Evolutionary conservation across 2,888 invertebrate species (phyloP), one percentile per base, ranked within the genome.

Genomic region (Steromphala cineraria): DNA sequence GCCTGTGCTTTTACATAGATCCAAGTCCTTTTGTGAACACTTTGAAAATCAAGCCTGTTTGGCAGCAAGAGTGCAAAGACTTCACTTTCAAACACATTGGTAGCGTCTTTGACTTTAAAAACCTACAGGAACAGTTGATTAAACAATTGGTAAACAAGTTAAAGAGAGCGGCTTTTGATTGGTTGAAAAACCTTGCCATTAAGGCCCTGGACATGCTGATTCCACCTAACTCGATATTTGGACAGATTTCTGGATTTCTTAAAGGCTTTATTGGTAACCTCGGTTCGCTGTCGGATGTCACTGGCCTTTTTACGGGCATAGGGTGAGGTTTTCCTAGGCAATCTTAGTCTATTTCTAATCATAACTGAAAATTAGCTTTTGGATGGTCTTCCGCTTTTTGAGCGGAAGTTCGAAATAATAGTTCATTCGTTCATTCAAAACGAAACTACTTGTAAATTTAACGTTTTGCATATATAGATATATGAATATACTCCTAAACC

Each of bases 21-120:
- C 89, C 89, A 0, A 83, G 85, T 0, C 83, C 85, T 13, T 89
- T 84, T 80, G 76, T 88, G 3, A 87, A 88, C 28, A 76, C 84
- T 53, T 67, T 85, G 28, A 81, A 87, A 52, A 87, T 88, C 0
- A 80, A 83, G 5, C 87, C 89, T 13, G 81, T 84, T 46, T 88
- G 88, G 86, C 81, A 83, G 13, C 82, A 86, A 78, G 85, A 87
- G 10, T 89, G 89, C 75, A 88, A 87, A 40, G 87, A 87, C 40
- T 83, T 82, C 78, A 80, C 79, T 1, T 84, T 84, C 53, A 82
- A 81, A 21, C 81, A 86, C 55, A 86, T 86, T 77, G 84, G 83
- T 40, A 46, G 83, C 21, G 67, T 80, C 8, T 67, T 81, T 55
- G 86, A 86, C 52, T 80, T 79, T 24, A 78, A 74, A 13, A 74